These are phyloP conservation scores for Holothuria scabra DNA, from an alignment of 53 echinoderm and acorn worm genomes.

Conservation along the genomic window DNA sequence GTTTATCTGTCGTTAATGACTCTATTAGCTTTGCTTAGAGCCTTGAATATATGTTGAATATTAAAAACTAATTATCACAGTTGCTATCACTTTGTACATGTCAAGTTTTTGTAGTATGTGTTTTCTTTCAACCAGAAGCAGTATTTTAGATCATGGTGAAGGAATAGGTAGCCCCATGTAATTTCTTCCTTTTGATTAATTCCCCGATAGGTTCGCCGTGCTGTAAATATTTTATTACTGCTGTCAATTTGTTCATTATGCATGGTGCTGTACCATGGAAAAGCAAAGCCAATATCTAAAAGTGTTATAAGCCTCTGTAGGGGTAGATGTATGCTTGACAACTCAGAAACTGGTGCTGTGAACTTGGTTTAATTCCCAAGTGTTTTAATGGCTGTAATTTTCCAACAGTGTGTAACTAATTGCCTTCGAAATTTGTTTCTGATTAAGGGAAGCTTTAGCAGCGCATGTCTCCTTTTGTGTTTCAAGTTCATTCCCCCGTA, in stretches of 20 bases:
- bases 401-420: constrained; percentile 33
- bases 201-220: constrained; percentile 20
- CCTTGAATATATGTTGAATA: too few species aligned
- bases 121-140: too few species aligned
- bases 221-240: constrained; percentile 21
- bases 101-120: too few species aligned
- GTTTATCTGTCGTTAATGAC: too few species aligned
- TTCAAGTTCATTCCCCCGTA: too few species aligned
- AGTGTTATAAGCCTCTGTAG: background rate
- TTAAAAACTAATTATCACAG: too few species aligned
- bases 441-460: too few species aligned
- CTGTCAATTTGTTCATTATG: constrained; percentile 25
- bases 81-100: too few species aligned
- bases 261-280: background rate
- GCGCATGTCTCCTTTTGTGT: too few species aligned
- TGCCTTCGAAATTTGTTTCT: constrained; percentile 1
- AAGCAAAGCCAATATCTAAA: background rate
- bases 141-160: background rate
- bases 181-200: background rate
- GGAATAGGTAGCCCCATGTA: background rate
- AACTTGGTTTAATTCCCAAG: background rate
- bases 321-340: constrained; percentile 13
- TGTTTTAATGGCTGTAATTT: constrained; percentile 20
- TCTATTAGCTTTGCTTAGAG: too few species aligned
- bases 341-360: background rate